Base-by-base conservation (phyloP, 2,888 invertebrate species). In the Chrysolina oricalcia region DNA sequence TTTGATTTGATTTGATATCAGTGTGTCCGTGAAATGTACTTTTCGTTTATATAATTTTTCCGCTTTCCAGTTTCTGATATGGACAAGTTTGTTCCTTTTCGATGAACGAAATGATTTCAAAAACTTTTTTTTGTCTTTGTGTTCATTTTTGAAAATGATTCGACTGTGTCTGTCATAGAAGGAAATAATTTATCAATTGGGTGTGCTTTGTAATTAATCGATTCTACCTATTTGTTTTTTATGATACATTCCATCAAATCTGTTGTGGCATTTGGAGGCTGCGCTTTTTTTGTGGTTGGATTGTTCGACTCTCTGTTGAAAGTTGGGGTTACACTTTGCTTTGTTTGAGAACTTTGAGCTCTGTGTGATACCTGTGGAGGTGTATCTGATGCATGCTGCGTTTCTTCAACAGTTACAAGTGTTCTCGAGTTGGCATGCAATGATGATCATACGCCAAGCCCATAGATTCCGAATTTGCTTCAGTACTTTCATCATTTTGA, bases 51-150 rank as follows among this genome's bases (percentile, higher is more conserved):
- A n/a, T n/a, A n/a, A n/a, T n/a, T n/a, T n/a, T n/a, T n/a, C n/a
- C n/a, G n/a, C 35, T 63, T 15, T 63, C 35, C 63, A 63, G 63
- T 63, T 63, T 63, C 63, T 63, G 63, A 63, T 35, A 63, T 63
- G 27, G 11, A n/a, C 10, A 35, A 63, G 35, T 11, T 63, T 35
- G 35, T 63, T 63, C 63, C 35, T 40, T 35, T 27, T 63, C 63
- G 63, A 35, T 63, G 15, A 11, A 63, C 63, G 35, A 63, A 63
- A 27, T 63, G 35, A 63, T 11, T 63, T 63, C 63, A 63, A 63
- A 63, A 63, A 63, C 63, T 63, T 35, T 35, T 35, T 63, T 63
- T 63, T 63, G 63, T 35, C 13, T 63, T 63, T 63, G 17, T 63
- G 63, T 63, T 63, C 27, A 63, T 15, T 35, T 63, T 63, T 63